phyloP scores from a whole-genome alignment of 1,140 invertebrate genomes.

The Papilio polyxenes region DNA sequence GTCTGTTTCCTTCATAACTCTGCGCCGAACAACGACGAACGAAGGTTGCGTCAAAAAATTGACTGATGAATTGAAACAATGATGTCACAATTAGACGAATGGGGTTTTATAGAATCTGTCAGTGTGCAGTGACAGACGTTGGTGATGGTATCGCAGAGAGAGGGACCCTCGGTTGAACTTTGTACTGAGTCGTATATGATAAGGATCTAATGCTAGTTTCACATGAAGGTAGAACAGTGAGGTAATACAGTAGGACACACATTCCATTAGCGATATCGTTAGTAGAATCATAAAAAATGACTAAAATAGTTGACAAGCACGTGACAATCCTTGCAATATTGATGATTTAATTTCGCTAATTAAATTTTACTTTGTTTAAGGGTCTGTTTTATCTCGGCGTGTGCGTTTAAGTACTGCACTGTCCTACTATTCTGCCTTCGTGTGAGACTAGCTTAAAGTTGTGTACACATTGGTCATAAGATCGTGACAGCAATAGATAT shows the following conservation, averaged over 20 bases:
- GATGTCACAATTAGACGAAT: slow-evolving; percentile 69
- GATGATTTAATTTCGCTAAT: too few relatives aligned
- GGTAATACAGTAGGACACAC: neutral
- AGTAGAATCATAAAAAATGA: too few relatives aligned
- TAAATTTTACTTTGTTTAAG: too few relatives aligned
- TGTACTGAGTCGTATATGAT: slow-evolving; percentile 42
- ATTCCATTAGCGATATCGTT: too few relatives aligned
- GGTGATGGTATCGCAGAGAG: slow-evolving; percentile 46
- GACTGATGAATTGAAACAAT: slow-evolving; percentile 72
- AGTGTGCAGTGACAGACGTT: slow-evolving; percentile 49
- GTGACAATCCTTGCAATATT: too few relatives aligned
- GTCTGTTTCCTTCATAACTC: slow-evolving; percentile 41
- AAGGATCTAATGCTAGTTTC: slow-evolving; percentile 21
- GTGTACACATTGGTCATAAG: slow-evolving; percentile 28
- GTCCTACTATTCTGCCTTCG: neutral
- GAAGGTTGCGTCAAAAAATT: slow-evolving; percentile 60
- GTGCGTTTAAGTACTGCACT: neutral
- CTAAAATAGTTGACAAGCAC: too few relatives aligned
- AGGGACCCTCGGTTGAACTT: slow-evolving; percentile 45
- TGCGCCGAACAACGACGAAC: slow-evolving; percentile 48
- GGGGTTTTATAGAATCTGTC: slow-evolving; percentile 49
- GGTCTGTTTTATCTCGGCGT: too few relatives aligned
- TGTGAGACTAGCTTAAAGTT: slow-evolving; percentile 12
- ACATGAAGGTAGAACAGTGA: slow-evolving; percentile 20
- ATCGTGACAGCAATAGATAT: slow-evolving; percentile 32